Conservation (phyloP, 2,888 invertebrate species). For the Macaria notata region DNA sequence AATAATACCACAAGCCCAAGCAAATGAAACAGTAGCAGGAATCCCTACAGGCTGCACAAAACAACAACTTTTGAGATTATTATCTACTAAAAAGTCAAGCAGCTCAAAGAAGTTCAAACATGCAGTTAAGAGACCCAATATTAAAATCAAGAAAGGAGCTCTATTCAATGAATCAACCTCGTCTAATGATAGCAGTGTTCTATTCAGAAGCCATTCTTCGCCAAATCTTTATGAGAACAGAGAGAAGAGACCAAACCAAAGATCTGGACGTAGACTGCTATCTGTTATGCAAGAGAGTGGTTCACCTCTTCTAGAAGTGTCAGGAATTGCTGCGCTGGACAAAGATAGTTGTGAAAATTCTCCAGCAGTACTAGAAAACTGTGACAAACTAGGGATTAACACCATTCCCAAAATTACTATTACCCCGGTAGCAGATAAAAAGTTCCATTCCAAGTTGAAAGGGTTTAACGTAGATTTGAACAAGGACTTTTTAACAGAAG, state of each 20-base stretch:
- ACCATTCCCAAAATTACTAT: too few species aligned
- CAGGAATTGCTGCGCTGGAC: too few species aligned
- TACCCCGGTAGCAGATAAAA: too few species aligned
- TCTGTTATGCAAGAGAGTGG: slow-evolving; percentile 65
- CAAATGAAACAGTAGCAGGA: slow-evolving; percentile 66
- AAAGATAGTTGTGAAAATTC: too few species aligned
- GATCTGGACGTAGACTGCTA: slow-evolving; percentile 46
- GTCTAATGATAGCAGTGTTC: slow-evolving; percentile 48
- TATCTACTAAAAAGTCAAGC: slow-evolving; percentile 69
- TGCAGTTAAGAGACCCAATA: slow-evolving; percentile 47
- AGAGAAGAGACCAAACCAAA: slow-evolving; percentile 44
- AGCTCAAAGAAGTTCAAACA: slow-evolving; percentile 64
- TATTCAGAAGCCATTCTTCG: slow-evolving; percentile 67
- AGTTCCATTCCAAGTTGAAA: too few species aligned
- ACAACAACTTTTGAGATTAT: slow-evolving; percentile 60
- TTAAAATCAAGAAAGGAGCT: slow-evolving; percentile 56
- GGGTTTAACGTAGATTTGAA: too few species aligned
- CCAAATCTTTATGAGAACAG: slow-evolving; percentile 65
- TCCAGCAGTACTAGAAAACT: too few species aligned
- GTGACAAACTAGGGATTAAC: too few species aligned
- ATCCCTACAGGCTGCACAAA: slow-evolving; percentile 67
- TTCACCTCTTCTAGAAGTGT: slow-evolving; percentile 40
- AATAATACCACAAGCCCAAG: slow-evolving; percentile 48
- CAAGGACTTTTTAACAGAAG: too few species aligned
- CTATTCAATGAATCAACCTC: slow-evolving; percentile 60